Evolutionary conservation across 2,797 vertebrate genomes (phyloP), one percentile per base, ranked within the genome.

Genomic region (Clarias platycephalus): DNA sequence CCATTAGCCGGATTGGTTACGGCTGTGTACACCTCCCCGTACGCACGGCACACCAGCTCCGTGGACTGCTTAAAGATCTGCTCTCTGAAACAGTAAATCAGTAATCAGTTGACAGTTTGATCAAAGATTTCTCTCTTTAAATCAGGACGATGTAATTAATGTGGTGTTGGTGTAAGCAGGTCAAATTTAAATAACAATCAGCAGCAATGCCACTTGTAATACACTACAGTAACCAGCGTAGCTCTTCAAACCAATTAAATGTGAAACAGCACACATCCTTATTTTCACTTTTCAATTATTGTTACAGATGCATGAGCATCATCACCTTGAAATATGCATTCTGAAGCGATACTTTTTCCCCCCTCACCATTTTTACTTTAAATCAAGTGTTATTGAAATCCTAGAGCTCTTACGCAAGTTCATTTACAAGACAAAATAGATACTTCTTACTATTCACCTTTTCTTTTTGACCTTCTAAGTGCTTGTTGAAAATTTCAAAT

Each of bases 31-130:
- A 99, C 93, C 88, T 99, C 97, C 80, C 89, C 92, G 62, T 99
- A 99, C 37, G 97, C 97, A 91, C 96, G 93, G 92, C 96, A 98
- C 90, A 99, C 95, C 90, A 99, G 93, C 90, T 99, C 97, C 0
- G 97, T 98, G 1, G 98, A 98, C 90, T 96, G 97, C 72, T 95
- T 96, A 91, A 98, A 95, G 85, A 99, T 98, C 92, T 98, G 97
- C 76, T 99, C 97, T 92, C 98, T 99, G 92, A 72, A 83, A 86
- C 49, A 81, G 57, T 75, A 57, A 80, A 83, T 86, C 53, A 82
- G 37, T 40, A 44, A 44, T 70, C 53, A 18, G 55, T 28, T 44
- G 31, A 26, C 18, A 31, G 76, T 62, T 63, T 78, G 37, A 64
- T 12, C 31, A 60, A 77, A 60, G 13, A 22, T n/a, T 7, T 28